Conservation (phyloP, 2,888 invertebrate genomes). For the Sinopyrophorus schimmeli region DNA sequence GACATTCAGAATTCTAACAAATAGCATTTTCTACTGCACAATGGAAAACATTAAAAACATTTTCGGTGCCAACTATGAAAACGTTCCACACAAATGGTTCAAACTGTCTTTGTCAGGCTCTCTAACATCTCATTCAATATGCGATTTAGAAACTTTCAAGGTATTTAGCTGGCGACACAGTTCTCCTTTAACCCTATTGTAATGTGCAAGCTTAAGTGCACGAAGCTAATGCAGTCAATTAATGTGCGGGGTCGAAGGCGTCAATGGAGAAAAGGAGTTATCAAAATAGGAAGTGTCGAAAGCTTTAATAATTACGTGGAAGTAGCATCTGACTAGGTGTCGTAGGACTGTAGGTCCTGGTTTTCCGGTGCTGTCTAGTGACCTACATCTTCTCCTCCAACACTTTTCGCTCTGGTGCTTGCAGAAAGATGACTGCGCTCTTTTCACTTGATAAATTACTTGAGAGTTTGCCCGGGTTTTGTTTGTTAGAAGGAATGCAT, state of each 20-base stretch:
- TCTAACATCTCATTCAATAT: conserved; percentile 10
- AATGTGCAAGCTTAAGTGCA: conserved; percentile 5
- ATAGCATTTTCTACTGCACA: conserved; percentile 14
- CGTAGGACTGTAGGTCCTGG: conserved; percentile 16
- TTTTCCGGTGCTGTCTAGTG: conserved; percentile 25
- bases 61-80: conserved; percentile 21
- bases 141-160: conserved; percentile 15
- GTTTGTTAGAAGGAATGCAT: conserved; percentile 27
- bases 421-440: conserved; percentile 31
- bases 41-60: conserved; percentile 14
- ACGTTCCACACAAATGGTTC: conserved; percentile 17
- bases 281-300: conserved; percentile 8
- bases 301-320: conserved; percentile 11
- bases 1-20: conserved; percentile 5
- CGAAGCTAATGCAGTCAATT: conserved; percentile 5
- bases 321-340: conserved; percentile 4
- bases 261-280: conserved; percentile 11
- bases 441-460: conserved; percentile 35
- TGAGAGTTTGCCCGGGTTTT: conserved; percentile 32
- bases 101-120: conserved; percentile 8
- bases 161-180: conserved; percentile 7
- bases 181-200: neutral
- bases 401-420: conserved; percentile 32
- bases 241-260: neutral
- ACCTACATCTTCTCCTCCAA: conserved; percentile 23